Evolutionary conservation across 1,140 invertebrate species (phyloP).

Genomic region (Magallana angulata): DNA sequence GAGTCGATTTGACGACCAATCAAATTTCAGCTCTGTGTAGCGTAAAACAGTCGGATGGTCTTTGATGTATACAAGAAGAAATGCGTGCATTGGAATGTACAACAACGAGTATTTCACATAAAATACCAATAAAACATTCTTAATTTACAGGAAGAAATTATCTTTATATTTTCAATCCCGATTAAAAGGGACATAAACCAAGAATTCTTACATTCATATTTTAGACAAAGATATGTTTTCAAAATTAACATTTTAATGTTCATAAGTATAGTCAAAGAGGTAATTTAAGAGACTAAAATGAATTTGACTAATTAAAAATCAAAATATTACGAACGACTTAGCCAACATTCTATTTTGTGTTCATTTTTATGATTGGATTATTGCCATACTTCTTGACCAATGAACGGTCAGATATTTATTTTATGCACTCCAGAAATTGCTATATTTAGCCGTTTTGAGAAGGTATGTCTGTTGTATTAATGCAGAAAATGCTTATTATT

Average conservation of each 20-base stretch:
- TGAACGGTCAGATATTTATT: slow-evolving; percentile 57
- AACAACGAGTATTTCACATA: too few relatives aligned
- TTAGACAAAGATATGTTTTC: too few relatives aligned
- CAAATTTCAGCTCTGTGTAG: slow-evolving; percentile 15
- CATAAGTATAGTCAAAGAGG: too few relatives aligned
- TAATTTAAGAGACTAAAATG: too few relatives aligned
- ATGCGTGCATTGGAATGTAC: not conserved
- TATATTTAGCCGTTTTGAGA: slow-evolving; percentile 66
- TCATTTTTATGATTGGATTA: slow-evolving; percentile 24
- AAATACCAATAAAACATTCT: too few relatives aligned
- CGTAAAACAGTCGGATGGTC: not conserved
- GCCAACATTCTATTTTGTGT: not conserved
- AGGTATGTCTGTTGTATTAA: slow-evolving; percentile 61
- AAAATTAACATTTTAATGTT: too few relatives aligned
- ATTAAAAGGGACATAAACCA: too few relatives aligned
- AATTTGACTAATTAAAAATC: too few relatives aligned
- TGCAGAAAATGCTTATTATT: slow-evolving; percentile 39
- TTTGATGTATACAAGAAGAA: slow-evolving; percentile 22
- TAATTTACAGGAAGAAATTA: too few relatives aligned
- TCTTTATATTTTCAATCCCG: too few relatives aligned
- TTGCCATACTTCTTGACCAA: slow-evolving; percentile 53
- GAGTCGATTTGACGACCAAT: slow-evolving; percentile 29
- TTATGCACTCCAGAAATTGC: slow-evolving; percentile 58
- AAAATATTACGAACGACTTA: not conserved
- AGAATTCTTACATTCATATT: too few relatives aligned